Percentiles rank a stretch among this genome's conserved stretches.
Conservation (phyloP, 1,140 invertebrate genomes). For the Leguminivora glycinivorella region DNA sequence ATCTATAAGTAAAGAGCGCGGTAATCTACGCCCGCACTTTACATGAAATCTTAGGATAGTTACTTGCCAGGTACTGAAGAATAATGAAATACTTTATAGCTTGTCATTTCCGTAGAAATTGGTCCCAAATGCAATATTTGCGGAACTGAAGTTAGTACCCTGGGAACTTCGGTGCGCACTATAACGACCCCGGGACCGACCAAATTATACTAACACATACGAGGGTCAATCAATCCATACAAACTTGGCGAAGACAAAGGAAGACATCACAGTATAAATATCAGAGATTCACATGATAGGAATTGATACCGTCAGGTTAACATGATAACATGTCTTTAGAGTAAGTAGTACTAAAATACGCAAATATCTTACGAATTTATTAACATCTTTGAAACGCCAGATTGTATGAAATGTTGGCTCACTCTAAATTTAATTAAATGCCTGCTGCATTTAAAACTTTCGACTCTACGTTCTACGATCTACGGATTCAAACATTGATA, state of each 20-base stretch:
- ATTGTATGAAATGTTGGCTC: not conserved
- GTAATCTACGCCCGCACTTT: not conserved
- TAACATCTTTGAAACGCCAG: not conserved
- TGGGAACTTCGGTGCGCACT: not conserved
- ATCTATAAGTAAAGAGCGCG: not conserved
- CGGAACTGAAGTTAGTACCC: not conserved
- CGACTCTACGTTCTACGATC: not conserved
- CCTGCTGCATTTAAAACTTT: not conserved
- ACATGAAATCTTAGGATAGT: not conserved
- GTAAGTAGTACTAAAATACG: not conserved
- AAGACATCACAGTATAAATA: not conserved
- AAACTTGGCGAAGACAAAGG: not conserved
- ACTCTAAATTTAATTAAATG: not conserved
- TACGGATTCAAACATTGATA: not conserved
- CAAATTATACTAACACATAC: not conserved
- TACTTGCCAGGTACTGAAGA: slow-evolving; percentile 20
- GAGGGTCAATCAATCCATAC: not conserved
- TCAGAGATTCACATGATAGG: not conserved
- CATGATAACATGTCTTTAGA: not conserved
- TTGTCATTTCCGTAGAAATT: not conserved
- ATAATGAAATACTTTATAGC: not conserved
- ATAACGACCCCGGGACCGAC: not conserved
- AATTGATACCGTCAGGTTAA: not conserved
- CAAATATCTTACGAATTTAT: not conserved
- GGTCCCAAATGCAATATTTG: not conserved